A percentile compares a stretch with the other conserved stretches of the same genome.
These are phyloP conservation scores for Coboldia fuscipes DNA, from an alignment of 1,140 invertebrate genomes.

Conservation along the genomic window DNA sequence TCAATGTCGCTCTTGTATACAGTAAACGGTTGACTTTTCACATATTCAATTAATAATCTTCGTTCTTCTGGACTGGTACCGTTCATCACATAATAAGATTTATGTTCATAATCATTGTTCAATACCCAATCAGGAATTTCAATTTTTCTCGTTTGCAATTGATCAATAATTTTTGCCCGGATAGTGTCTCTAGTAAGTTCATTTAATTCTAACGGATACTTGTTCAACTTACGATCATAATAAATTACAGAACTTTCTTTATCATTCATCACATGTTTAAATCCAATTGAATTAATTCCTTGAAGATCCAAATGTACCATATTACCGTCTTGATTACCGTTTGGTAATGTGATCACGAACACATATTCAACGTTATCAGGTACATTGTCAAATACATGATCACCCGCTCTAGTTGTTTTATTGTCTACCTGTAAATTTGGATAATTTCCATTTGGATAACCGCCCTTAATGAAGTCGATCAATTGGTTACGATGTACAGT, in stretches of 20 bases:
- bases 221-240: background rate
- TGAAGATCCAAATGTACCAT: slow-evolving; percentile 16
- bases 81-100: no score
- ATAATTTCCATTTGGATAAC: slow-evolving; percentile 32
- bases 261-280: slow-evolving; percentile 10
- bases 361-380: slow-evolving; percentile 18
- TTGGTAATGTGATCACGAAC: slow-evolving; percentile 12
- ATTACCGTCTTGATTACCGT: slow-evolving; percentile 19
- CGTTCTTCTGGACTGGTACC: no score
- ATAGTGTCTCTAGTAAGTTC: background rate
- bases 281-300: slow-evolving; percentile 10
- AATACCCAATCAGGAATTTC: no score
- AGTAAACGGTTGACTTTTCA: background rate
- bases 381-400: slow-evolving; percentile 23
- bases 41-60: no score
- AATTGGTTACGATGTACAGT: slow-evolving; percentile 30
- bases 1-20: slow-evolving; percentile 75
- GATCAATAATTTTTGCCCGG: background rate
- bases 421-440: slow-evolving; percentile 30
- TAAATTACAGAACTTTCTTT: background rate
- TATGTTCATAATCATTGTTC: no score
- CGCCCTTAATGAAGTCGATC: slow-evolving; percentile 32
- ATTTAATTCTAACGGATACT: background rate
- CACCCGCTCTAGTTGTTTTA: slow-evolving; percentile 30
- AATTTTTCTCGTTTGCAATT: no score